Evolutionary conservation across 2,797 vertebrate genomes (phyloP), one percentile per base, ranked within the genome.

Genomic region (Lacerta bilineata): DNA sequence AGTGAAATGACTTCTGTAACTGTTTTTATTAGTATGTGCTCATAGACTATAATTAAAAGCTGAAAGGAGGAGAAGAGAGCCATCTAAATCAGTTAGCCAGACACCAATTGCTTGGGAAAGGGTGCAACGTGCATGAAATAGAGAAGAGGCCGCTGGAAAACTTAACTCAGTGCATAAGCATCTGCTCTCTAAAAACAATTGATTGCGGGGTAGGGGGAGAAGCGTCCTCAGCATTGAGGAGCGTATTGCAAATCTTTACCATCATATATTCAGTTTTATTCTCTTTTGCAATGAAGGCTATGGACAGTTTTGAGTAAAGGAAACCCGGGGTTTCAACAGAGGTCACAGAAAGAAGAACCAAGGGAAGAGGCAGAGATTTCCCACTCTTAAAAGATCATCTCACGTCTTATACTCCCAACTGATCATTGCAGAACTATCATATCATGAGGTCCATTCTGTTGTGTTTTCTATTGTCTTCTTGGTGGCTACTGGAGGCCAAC

Each of bases 1-100:
- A 94, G 89, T 86, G 90, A 95, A 95, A 95, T 93, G 90, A 91
- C 89, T 94, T 94, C 86, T 64, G 82, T 92, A 95, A 93, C 90
- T 93, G 3, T 89, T 95, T 94, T 92, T 93, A 95, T 94, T 94
- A 95, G 93, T 5, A 4, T 91, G 87, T 93, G 91, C 92, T 89
- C 87, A 72, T 55, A 94, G 91, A 91, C 89, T 89, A 91, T 92
- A 91, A 93, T 95, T 93, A 95, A 95, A 93, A 94, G 87, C 90
- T 94, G 91, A 92, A 94, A 83, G 41, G 55, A 43, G 83, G 89
- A 41, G 92, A 94, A 92, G 79, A 59, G 88, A 89, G 82, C 90
- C 68, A 83, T 88, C 68, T 90, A 82, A 87, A 86, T 55, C 74
- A 80, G 89, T 90, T 91, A 84, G 92, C 81, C 20, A 88, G 80